Base-by-base conservation (phyloP, 2,113 vertebrate genomes). In the Tragelaphus imberbis region DNA sequence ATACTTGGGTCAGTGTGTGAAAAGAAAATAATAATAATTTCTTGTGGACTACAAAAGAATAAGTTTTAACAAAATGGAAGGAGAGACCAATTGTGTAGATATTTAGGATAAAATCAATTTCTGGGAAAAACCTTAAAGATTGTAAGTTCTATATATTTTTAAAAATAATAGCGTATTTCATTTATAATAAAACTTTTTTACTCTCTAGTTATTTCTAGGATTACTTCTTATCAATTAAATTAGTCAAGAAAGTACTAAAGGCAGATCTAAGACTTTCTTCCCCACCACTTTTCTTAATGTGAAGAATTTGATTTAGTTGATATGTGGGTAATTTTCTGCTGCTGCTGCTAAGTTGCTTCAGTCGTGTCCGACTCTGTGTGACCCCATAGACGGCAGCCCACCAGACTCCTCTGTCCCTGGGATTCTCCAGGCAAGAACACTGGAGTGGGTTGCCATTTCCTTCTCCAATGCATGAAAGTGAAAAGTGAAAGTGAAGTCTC, bases 291-390 rank as follows among this genome's bases (percentile, higher is more conserved):
- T 94, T 71, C 96, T 98, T 97, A 49, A 95, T 97, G 87, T 97
- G 91, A 98, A 98, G 80, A 92, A 91, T 94, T 98, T 97, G 94
- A 88, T 96, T 98, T 98, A 97, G 97, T 97, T 97, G n/a, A 28
- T 98, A 47, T 96, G 93, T 97, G 40, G 95, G 93, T 98, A 97
- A 58, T 97, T 98, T 98, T 98, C 51, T 95, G 44, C 44, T 44
- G 44, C 44, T 44, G 44, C 44, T 44, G 44, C 44, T 44, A 44
- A 44, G 44, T 44, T 0, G 44, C 44, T 44, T 44, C 44, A 44
- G 44, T 44, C 1, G 44, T 44, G 44, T 44, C 44, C 6, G 44
- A 44, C 44, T 44, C 44, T 44, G 44, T 44, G 44, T 1, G 44
- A 44, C 44, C 44, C 44, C 44, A 44, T 6, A 44, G 44, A 44